Percentiles rank a stretch among this genome's conserved stretches.
phyloP scores from a whole-genome alignment of 2,797 vertebrate species.

The Acanthornis magna region DNA sequence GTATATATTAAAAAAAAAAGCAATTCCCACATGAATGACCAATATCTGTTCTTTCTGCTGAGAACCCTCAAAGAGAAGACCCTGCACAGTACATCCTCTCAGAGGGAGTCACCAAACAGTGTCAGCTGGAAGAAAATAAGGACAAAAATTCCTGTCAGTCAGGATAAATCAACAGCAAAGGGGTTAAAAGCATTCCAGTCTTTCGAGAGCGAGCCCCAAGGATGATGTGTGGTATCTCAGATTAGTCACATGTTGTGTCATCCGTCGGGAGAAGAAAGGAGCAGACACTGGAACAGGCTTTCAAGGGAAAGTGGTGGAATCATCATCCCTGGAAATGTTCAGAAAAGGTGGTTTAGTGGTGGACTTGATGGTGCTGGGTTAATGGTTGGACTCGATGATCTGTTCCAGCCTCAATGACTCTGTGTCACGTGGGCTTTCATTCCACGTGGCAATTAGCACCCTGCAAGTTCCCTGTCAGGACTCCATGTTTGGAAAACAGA shows the following conservation, averaged over 20 bases:
- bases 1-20: no score
- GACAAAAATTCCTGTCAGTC: background rate
- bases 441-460: background rate
- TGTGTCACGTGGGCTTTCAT: background rate
- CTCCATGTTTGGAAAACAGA: background rate
- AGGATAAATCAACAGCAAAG: background rate
- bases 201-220: background rate
- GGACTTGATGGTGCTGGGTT: background rate
- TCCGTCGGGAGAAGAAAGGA: background rate
- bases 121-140: background rate
- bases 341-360: background rate
- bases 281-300: background rate
- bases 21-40: no score
- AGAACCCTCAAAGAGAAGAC: no score
- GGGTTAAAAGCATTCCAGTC: background rate
- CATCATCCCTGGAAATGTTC: background rate
- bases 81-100: background rate
- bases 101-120: background rate
- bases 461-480: background rate
- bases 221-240: fast-evolving
- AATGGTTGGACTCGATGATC: background rate
- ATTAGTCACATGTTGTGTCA: background rate
- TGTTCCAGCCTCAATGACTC: background rate
- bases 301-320: background rate
- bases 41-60: no score